These are phyloP conservation scores for Lagopus leucura DNA, from an alignment of 2,113 vertebrate genomes.

Conservation along the genomic window DNA sequence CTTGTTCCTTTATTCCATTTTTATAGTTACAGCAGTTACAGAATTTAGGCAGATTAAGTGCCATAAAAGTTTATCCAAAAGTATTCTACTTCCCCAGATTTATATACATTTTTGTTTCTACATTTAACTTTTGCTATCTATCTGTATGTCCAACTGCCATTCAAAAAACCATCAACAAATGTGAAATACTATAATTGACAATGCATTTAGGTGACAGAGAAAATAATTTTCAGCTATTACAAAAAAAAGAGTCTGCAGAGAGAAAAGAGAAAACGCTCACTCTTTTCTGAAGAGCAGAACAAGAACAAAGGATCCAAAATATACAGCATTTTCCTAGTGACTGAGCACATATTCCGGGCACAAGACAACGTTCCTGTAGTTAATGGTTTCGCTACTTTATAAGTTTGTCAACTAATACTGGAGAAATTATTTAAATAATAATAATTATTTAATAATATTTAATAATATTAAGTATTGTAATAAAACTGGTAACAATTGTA, in stretches of 20 bases:
- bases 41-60: neutral
- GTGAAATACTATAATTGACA: neutral
- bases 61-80: neutral
- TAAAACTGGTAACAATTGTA: neutral
- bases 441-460: no score
- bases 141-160: neutral
- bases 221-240: neutral
- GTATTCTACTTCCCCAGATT: neutral
- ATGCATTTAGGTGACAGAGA: neutral
- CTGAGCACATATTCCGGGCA: neutral
- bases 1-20: neutral
- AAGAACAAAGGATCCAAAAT: neutral
- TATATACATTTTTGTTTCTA: fast-evolving
- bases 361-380: neutral
- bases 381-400: neutral
- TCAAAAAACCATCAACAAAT: neutral
- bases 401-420: neutral
- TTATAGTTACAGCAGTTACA: neutral
- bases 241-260: neutral
- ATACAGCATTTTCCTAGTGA: neutral
- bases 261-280: neutral
- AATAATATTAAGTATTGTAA: neutral
- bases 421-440: neutral
- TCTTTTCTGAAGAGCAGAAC: neutral
- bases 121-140: neutral